Conservation (phyloP, 2,113 vertebrate genomes). For the Noturus placidus region DNA sequence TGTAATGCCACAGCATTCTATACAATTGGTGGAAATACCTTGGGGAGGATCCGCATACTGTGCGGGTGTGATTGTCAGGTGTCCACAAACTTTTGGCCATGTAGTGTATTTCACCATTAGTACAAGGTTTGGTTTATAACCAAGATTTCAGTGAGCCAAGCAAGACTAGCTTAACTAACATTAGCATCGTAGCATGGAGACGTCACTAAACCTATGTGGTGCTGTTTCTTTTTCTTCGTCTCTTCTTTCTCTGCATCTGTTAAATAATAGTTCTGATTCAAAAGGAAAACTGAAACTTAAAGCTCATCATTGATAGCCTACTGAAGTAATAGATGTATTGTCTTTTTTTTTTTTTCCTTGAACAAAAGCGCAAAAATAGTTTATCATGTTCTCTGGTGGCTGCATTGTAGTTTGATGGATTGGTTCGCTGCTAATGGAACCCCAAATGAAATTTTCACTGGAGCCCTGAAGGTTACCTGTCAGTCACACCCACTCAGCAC, state of each 20-base stretch:
- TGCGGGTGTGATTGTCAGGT: background rate
- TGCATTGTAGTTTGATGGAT: constrained; percentile 35
- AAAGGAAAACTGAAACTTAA: background rate
- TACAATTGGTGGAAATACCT: background rate
- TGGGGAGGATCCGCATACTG: background rate
- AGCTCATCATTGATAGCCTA: background rate
- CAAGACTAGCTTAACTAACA: background rate
- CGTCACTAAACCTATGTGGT: background rate
- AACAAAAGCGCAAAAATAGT: background rate
- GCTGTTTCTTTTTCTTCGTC: background rate
- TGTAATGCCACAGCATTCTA: background rate
- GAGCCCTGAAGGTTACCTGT: constrained; percentile 27
- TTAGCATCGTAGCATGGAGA: background rate
- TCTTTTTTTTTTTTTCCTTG: background rate
- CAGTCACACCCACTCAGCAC: background rate
- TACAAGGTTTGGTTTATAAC: background rate
- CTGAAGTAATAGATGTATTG: constrained; percentile 4
- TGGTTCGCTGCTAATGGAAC: constrained; percentile 14
- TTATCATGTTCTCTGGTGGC: constrained; percentile 4
- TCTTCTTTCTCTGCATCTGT: too few relatives aligned
- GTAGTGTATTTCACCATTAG: background rate
- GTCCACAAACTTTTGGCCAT: background rate
- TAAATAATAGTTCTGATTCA: background rate
- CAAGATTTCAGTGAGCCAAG: background rate
- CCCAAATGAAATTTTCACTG: constrained; percentile 25